Conservation (phyloP, 1,140 invertebrate genomes). For the Planococcus citri region DNA sequence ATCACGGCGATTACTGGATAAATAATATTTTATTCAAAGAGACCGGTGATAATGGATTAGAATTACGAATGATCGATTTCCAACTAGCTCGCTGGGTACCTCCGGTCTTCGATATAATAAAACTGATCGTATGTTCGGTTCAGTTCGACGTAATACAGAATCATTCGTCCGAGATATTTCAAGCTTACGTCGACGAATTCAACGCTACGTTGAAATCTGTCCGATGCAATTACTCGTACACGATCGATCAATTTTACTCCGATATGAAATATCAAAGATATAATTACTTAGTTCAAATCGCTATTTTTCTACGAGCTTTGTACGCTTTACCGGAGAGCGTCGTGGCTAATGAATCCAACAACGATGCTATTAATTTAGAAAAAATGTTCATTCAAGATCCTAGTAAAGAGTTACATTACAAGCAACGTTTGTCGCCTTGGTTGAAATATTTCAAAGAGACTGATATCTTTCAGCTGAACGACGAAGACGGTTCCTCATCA, state of each 20-base stretch:
- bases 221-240: neutral
- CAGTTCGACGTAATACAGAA: neutral
- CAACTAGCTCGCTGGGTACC: neutral
- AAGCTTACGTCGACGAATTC: neutral
- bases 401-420: neutral
- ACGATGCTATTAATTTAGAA: conserved; percentile 2
- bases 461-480: neutral
- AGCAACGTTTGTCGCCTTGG: neutral
- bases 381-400: neutral
- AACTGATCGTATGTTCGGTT: neutral
- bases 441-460: neutral
- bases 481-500: no score
- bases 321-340: neutral
- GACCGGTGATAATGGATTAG: neutral
- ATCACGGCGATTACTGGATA: neutral
- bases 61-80: neutral
- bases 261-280: neutral
- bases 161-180: neutral
- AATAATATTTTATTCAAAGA: conserved; percentile 3
- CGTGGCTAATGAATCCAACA: neutral
- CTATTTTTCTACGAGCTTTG: neutral
- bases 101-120: neutral
- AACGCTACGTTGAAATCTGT: neutral
- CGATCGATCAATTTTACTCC: neutral
- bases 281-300: neutral